Evolutionary conservation across 2,113 vertebrate genomes (phyloP), one percentile per base, ranked within the genome.

Genomic region (Seriola rivoliana): DNA sequence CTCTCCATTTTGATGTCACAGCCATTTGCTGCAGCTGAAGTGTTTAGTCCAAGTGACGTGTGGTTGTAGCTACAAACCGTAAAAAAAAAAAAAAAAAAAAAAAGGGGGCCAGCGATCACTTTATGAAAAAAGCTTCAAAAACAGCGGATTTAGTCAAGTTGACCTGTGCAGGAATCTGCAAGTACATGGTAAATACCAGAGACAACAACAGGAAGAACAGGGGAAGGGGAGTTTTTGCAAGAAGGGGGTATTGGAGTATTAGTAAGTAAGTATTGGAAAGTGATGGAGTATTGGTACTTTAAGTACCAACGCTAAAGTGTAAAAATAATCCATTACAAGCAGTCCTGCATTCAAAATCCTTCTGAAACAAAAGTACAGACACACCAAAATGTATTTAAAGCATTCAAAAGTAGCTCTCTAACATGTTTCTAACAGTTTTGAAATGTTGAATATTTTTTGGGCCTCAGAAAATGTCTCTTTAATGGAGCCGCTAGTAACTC

Each of bases 1-100:
- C 69, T 48, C 60, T 72, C 70, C 57, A 54, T 75, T 71, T 76
- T 66, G 11, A 60, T 29, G 71, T 73, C 85, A 63, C 14, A 29
- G 66, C 50, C 50, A 32, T 71, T 81, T 50, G 48, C 67, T 23
- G 74, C 16, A 23, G 38, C n/a, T 9, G 42, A 79, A 46, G 57
- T 0, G 8, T 81, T 87, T 50, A 75, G 16, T 54, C 42, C n/a
- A 6, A 79, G 67, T 57, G 57, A 29, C 67, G n/a, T 48, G 14
- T 32, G 40, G 75, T 34, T 74, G 54, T 62, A 71, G 11, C 65
- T 68, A 17, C n/a, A 38, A 82, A 66, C n/a, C 36, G 2, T n/a
- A 62, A 65, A 64, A 69, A n/a, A 40, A 71, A 71, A 66, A n/a
- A 46, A 71, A 68, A 70, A 55, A 36, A 23, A 23, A 23, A 23